Base-by-base conservation (phyloP, 2,113 vertebrate species). In the Pipra filicauda region DNA sequence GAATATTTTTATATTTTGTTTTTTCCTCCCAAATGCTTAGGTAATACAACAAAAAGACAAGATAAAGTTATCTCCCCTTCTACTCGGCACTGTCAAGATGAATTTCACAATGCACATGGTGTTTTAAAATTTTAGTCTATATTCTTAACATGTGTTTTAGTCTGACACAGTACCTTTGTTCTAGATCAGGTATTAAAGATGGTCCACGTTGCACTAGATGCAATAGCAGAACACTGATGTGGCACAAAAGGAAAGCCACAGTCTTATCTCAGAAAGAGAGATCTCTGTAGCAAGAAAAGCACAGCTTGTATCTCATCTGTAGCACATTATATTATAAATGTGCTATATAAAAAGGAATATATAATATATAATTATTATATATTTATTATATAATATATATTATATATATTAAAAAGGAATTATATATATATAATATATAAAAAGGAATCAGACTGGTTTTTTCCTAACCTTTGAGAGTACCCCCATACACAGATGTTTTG, bases 21-120 rank as follows among this genome's bases (percentile, higher is more conserved):
- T 85, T 85, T 69, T 75, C 18, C 23, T 83, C 39, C 31, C 26
- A 87, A 77, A 15, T 8, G 9, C 33, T 78, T 22, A 46, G 43
- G 28, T 46, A 78, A 69, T 15, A 16, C 9, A 67, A 43, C 1
- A 1, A 48, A 69, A 71, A 41, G 4, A 46, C 4, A 55, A 49
- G 2, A 73, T 12, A 31, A 39, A 1, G 0, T 61, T 21, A 41
- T 26, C 49, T 61, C 6, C 33, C 9, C 20, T 75, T 78, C 57
- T n/a, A n/a, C 35, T 65, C 49, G 65, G 54, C 1, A 3, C 41
- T 57, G 69, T 31, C 12, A 69, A 88, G 48, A 79, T 8, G 0
- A 64, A 65, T 35, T 69, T 82, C 21, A 69, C 16, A 48, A 75
- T 0, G 1, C 4, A 31, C 0, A 15, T 1, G 6, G 21, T 8